Conservation (phyloP, 2,113 vertebrate species). For the Tyto alba region DNA sequence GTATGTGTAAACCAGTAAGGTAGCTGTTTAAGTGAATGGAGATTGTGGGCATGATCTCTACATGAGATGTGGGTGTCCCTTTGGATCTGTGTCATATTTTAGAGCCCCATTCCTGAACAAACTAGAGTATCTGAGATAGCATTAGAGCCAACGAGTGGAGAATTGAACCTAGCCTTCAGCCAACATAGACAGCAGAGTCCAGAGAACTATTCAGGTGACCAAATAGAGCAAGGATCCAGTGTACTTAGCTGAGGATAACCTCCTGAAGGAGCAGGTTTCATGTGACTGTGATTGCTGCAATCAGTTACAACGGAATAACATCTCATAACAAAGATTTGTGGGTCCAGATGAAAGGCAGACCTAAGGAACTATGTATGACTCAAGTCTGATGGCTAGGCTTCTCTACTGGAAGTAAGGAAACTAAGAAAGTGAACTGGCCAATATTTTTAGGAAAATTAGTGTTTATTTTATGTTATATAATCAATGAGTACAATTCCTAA, state of each 20-base stretch:
- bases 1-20: neutral
- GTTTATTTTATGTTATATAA: neutral
- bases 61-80: neutral
- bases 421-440: neutral
- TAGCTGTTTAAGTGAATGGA: neutral
- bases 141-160: neutral
- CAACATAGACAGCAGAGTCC: neutral
- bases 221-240: neutral
- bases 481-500: neutral
- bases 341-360: neutral
- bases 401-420: neutral
- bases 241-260: neutral
- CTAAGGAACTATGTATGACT: neutral
- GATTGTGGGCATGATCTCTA: neutral
- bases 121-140: neutral
- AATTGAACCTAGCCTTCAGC: neutral
- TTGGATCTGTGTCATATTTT: neutral
- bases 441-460: neutral
- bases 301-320: neutral
- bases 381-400: neutral
- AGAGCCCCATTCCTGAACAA: neutral
- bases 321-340: neutral
- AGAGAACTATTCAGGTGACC: neutral
- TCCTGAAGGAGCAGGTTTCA: neutral
- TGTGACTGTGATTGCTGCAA: neutral